These are phyloP conservation scores for Odontomyia ornata DNA, from an alignment of 2,888 invertebrate genomes.

Conservation along the genomic window DNA sequence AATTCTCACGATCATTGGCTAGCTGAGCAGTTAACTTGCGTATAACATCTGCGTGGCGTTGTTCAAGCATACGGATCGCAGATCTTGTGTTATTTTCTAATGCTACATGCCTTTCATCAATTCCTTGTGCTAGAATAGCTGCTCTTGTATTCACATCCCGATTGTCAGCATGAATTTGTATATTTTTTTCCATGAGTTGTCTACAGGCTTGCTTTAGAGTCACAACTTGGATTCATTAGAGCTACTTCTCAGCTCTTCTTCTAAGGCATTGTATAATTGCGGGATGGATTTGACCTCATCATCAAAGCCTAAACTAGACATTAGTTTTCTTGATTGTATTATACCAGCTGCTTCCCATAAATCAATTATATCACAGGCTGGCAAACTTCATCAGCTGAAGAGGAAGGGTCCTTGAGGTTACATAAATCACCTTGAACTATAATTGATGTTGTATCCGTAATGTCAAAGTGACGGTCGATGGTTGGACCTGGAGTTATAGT, in stretches of 20 bases:
- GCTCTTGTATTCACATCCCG: slow-evolving; percentile 85
- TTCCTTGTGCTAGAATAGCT: slow-evolving; percentile 83
- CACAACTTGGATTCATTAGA: slow-evolving; percentile 62
- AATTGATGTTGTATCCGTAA: slow-evolving; percentile 24
- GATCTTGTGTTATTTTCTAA: no score
- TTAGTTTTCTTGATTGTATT: no score
- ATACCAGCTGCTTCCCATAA: no score
- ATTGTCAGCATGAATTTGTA: slow-evolving; percentile 81
- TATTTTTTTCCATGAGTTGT: slow-evolving; percentile 78
- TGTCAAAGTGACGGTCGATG: slow-evolving; percentile 31
- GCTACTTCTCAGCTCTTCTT: slow-evolving; percentile 70
- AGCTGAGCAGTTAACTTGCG: no score
- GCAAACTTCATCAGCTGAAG: no score
- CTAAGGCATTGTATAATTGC: slow-evolving; percentile 74
- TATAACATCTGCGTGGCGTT: no score
- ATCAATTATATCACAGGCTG: no score
- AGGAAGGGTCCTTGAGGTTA: slow-evolving; percentile 58
- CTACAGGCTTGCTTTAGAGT: slow-evolving; percentile 70
- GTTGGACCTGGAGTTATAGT: slow-evolving; percentile 19
- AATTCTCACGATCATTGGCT: no score
- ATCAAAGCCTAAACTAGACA: slow-evolving; percentile 75
- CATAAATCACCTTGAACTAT: slow-evolving; percentile 30
- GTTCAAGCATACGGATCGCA: no score
- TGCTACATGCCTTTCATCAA: slow-evolving; percentile 87
- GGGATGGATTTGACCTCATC: slow-evolving; percentile 68